Base-by-base conservation (phyloP, 2,113 vertebrate genomes). In the Condylura cristata region DNA sequence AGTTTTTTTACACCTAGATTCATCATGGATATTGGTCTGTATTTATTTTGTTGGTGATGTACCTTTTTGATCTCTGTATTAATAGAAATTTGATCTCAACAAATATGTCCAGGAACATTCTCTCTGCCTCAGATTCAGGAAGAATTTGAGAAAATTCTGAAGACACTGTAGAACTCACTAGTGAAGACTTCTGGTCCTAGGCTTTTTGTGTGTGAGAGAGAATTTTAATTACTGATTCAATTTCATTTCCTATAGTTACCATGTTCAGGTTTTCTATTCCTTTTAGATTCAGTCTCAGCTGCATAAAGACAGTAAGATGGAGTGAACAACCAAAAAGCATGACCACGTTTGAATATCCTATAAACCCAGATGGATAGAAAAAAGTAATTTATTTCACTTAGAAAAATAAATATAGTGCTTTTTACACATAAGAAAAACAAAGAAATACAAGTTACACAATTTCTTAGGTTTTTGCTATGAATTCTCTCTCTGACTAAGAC, bases 371-470 rank as follows among this genome's bases (percentile, higher is more conserved):
- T 20, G 28, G 17, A 34, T 16, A 92, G 16, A 17, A 89, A 83
- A 75, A 20, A 83, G 3, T 53, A 26, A 9, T 12, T 51, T 51
- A 78, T 13, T 78, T 94, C 63, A 79, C 39, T 91, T 78, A 80
- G 46, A n/a, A 93, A 96, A 83, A 24, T 66, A 58, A 90, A 94
- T 18, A 8, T 32, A 22, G 20, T 17, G 79, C 60, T 86, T 65
- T 86, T 39, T 56, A 30, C 39, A 92, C 20, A 86, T 8, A 89
- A 60, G n/a, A 39, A 26, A 66, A 95, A 16, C 18, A 92, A 78
- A 91, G n/a, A 78, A 79, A 81, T 65, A n/a, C 24, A 34, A 30
- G 65, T 78, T 81, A 61, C 14, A 70, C 66, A 88, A 68, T 51
- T 81, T 90, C 46, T 72, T 76, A 12, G 56, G 32, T 80, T 85